These are phyloP conservation scores for Cyclina sinensis DNA, from an alignment of 1,140 invertebrate species.

Conservation along the genomic window DNA sequence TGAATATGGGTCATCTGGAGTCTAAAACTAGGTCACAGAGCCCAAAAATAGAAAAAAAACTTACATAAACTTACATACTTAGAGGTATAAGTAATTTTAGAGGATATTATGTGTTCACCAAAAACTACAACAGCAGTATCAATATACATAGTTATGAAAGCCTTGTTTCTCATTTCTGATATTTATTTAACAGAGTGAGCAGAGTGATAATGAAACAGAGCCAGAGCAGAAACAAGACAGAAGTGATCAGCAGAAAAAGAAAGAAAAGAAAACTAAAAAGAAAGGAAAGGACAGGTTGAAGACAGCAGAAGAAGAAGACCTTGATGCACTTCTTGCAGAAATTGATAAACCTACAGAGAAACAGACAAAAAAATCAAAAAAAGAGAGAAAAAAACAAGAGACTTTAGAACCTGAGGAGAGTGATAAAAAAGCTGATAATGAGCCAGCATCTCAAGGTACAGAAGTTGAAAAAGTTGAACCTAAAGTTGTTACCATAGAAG, in stretches of 20 bases:
- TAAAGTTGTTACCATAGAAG: slow-evolving; percentile 76
- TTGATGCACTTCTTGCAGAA: slow-evolving; percentile 93
- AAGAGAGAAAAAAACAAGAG: slow-evolving; percentile 86
- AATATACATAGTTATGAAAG: too few species aligned
- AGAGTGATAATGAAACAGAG: slow-evolving; percentile 53
- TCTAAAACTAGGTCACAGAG: too few species aligned
- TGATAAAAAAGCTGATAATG: slow-evolving; percentile 78
- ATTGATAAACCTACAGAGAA: slow-evolving; percentile 80
- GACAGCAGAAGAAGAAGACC: slow-evolving; percentile 93
- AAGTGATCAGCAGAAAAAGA: slow-evolving; percentile 58
- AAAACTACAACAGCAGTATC: too few species aligned
- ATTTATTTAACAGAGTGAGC: slow-evolving; percentile 40
- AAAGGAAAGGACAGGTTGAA: slow-evolving; percentile 78
- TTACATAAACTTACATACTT: too few species aligned
- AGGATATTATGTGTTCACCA: too few species aligned
- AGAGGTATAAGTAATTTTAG: too few species aligned
- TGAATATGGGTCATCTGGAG: too few species aligned
- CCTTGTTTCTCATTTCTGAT: too few species aligned
- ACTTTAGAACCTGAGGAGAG: slow-evolving; percentile 69
- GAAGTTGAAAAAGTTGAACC: slow-evolving; percentile 64
- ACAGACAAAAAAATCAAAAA: slow-evolving; percentile 85
- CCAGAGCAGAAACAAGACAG: slow-evolving; percentile 46
- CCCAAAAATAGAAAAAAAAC: too few species aligned
- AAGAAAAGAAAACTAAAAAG: slow-evolving; percentile 78
- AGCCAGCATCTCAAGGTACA: slow-evolving; percentile 79